A percentile compares a stretch with the other conserved stretches of the same genome.
These are phyloP conservation scores for Orius laevigatus DNA, from an alignment of 1,140 invertebrate genomes.

Conservation along the genomic window DNA sequence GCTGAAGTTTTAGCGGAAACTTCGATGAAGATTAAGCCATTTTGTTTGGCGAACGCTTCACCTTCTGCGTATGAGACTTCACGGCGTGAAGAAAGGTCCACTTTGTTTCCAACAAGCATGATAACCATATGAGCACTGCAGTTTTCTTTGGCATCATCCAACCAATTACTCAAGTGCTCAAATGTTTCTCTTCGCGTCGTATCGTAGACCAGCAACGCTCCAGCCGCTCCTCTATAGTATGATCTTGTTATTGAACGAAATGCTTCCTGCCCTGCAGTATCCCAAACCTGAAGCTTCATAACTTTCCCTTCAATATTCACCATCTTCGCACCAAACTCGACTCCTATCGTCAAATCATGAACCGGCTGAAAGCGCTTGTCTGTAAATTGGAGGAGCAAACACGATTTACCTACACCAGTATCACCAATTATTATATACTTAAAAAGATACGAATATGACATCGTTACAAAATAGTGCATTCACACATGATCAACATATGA, in stretches of 20 bases:
- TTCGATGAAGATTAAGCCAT: constrained; percentile 99
- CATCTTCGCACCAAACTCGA: constrained; percentile 99
- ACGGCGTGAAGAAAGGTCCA: constrained; percentile 90
- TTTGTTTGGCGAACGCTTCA: constrained; percentile 95
- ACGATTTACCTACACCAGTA: constrained; percentile 97
- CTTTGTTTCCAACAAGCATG: constrained; percentile 94
- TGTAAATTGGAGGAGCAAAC: constrained; percentile 95
- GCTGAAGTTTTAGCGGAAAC: constrained; percentile 99
- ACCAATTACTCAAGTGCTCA: constrained; percentile 97
- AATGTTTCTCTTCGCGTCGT: constrained; percentile 98
- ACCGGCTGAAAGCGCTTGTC: constrained; percentile 99
- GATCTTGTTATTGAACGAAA: constrained; percentile 97
- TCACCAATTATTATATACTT: constrained; percentile 99
- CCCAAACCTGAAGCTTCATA: constrained; percentile 97
- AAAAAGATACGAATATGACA: constrained; percentile 99
- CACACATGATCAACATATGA: neutral
- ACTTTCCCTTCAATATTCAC: constrained; percentile 99
- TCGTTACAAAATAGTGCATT: no score
- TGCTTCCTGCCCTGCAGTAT: constrained; percentile 94
- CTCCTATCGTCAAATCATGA: constrained; percentile 98
- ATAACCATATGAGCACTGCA: constrained; percentile 99
- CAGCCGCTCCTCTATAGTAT: constrained; percentile 96
- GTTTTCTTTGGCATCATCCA: constrained; percentile 98
- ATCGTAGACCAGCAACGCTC: constrained; percentile 95
- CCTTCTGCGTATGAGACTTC: constrained; percentile 98